These are phyloP conservation scores for Hoplodrina blanda DNA, from an alignment of 2,888 invertebrate genomes.

Conservation along the genomic window DNA sequence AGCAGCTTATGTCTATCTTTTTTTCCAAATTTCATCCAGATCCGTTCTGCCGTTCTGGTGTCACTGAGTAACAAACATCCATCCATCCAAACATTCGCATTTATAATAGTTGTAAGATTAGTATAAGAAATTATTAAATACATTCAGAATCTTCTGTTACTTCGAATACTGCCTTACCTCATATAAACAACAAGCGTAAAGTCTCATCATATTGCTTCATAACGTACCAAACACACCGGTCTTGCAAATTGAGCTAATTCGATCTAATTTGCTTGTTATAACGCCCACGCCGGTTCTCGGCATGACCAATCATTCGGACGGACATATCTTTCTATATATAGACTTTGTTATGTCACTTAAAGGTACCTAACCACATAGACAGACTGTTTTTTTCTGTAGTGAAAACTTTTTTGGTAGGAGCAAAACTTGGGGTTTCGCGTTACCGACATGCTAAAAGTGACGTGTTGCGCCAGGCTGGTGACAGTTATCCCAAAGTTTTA, in stretches of 20 bases:
- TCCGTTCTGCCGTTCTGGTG: no score
- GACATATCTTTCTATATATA: conserved; percentile 54
- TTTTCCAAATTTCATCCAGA: no score
- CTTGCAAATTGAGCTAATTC: conserved; percentile 78
- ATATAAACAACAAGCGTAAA: conserved; percentile 4
- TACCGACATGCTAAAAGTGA: no score
- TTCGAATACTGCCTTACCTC: background rate
- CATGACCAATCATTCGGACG: conserved; percentile 46
- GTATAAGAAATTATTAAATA: no score
- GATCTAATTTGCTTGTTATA: conserved; percentile 80
- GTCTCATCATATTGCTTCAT: conserved; percentile 5
- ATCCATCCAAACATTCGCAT: no score
- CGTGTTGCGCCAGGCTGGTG: no score
- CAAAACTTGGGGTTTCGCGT: no score
- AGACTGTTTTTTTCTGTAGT: background rate
- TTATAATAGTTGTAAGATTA: no score
- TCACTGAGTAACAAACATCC: no score
- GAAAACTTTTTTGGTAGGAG: no score
- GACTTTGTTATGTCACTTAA: conserved; percentile 47
- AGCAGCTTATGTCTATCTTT: no score
- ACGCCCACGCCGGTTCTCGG: conserved; percentile 70
- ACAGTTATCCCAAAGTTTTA: no score
- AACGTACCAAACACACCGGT: conserved; percentile 27
- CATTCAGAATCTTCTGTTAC: background rate
- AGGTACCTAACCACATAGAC: conserved; percentile 16